A percentile compares a stretch with the other conserved stretches of the same genome.
phyloP scores from a whole-genome alignment of 2,113 vertebrate genomes.

The Brachypodius melanocephalos region DNA sequence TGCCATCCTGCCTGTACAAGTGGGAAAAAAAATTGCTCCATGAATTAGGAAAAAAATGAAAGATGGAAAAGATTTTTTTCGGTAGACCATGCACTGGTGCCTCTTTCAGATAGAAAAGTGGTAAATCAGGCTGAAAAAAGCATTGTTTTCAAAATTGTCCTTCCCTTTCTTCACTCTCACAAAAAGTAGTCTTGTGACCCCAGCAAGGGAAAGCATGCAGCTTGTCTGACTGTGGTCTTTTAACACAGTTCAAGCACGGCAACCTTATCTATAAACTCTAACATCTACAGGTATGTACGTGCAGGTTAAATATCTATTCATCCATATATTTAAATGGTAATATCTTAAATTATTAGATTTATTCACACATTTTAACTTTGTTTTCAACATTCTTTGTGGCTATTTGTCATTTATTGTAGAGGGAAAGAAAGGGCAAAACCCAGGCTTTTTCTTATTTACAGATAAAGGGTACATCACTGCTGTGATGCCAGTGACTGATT shows the following conservation, averaged over 20 bases:
- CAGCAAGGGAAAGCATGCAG: neutral
- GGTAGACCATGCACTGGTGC: neutral
- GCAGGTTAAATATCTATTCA: neutral
- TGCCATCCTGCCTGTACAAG: neutral
- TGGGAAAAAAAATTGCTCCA: neutral
- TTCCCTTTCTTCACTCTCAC: neutral
- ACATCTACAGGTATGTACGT: neutral
- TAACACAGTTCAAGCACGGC: neutral
- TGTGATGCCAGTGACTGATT: constrained; percentile 7
- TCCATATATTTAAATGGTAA: neutral
- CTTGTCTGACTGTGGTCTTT: neutral
- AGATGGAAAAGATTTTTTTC: neutral
- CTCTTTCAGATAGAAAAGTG: neutral
- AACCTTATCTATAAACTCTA: neutral
- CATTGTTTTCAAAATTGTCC: neutral
- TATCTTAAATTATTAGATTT: neutral
- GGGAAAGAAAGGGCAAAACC: neutral
- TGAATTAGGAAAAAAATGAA: neutral
- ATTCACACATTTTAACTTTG: neutral
- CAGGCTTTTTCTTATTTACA: neutral
- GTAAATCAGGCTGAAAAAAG: neutral
- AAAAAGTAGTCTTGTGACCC: neutral
- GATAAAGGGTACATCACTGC: neutral
- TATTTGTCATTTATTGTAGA: neutral
- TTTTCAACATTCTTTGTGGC: neutral